Evolutionary conservation across 2,797 vertebrate genomes (phyloP), one percentile per base, ranked within the genome.

Genomic region (Acanthurus leucopareius): DNA sequence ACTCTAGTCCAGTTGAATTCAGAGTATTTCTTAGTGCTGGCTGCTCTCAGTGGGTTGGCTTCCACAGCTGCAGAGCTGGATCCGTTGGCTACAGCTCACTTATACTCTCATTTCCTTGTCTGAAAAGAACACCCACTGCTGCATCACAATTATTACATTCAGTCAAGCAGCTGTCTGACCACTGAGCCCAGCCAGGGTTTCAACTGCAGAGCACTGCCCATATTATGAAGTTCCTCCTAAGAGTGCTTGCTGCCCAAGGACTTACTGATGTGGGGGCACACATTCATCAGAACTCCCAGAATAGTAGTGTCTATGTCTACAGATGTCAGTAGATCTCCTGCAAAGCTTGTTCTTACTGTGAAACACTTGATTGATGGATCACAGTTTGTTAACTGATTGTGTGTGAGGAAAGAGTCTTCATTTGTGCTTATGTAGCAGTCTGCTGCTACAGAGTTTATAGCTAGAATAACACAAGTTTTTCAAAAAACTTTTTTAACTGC

Each of bases 31-130:
- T 81, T 19, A 11, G 56, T 40, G 44, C 73, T 70, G 72, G 76
- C 58, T 16, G 11, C 5, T 15, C 72, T 75, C 68, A 40, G 70
- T 49, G 54, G 60, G 19, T 69, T 5, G 8, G 61, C 70, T 45
- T 77, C 44, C 78, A 66, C 85, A 89, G 89, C 83, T 88, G 87
- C 78, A 77, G 82, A 52, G 75, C 77, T 40, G 66, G 57, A 82
- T 86, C 83, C 53, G 25, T 88, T 74, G 68, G 77, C 54, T 80
- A 59, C 17, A 67, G 68, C 58, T 87, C 75, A 60, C 73, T 75
- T 75, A 53, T 60, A 54, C 61, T 79, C 78, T 89, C 54, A 51
- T 88, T 81, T 91, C 82, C 78, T 71, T 48, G 47, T 83, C 57
- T 87, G 72, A 79, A 83, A 79, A 79, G 73, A 75, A 79, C 72